Base-by-base conservation (phyloP, 2,888 invertebrate genomes). In the Didymodactylos carnosus region DNA sequence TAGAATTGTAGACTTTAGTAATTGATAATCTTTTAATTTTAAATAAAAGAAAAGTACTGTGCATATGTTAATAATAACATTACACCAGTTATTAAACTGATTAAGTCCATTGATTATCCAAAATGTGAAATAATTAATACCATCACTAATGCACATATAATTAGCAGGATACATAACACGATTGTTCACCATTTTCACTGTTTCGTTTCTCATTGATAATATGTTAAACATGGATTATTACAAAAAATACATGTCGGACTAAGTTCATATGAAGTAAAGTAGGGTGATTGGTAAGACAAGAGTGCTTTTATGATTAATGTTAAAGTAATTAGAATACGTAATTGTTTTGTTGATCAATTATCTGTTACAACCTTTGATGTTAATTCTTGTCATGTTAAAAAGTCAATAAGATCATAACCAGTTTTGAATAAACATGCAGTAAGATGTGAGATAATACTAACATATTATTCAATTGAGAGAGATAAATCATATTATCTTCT, bases 11-110 rank as follows among this genome's bases (percentile, higher is more conserved):
- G 88, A 87, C 82, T 87, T 88, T n/a, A 76, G 76, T 49, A 98
- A 86, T 62, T 88, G 87, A 79, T 89, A 88, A n/a, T 92, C 88
- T 82, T 94, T 95, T 78, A 98, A 86, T 81, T 91, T 91, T 73
- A 98, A 86, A 82, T 99, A 95, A 83, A 98, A 98, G 82, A n/a
- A n/a, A n/a, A n/a, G n/a, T 94, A 94, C 78, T 94, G 95, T 0
- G 98, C 98, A 98, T 98, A 99, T 78, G 99, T 94, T 84, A 99
- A 95, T 77, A 94, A 95, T 75, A 98, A 85, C 95, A 98, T 97
- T 2, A 97, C 97, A 3, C 98, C 94, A 0, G 98, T 98, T 82
- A 98, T 97, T 80, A 92, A 94, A 23, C 98, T 98, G 78, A 99
- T 95, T 79, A 98, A 91, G 25, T 97, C 98, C 97, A 98, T 98